A percentile compares a stretch with the other conserved stretches of the same genome.
Evolutionary conservation across 2,888 invertebrate genomes (phyloP).

Genomic region (Cheilosia impressa): DNA sequence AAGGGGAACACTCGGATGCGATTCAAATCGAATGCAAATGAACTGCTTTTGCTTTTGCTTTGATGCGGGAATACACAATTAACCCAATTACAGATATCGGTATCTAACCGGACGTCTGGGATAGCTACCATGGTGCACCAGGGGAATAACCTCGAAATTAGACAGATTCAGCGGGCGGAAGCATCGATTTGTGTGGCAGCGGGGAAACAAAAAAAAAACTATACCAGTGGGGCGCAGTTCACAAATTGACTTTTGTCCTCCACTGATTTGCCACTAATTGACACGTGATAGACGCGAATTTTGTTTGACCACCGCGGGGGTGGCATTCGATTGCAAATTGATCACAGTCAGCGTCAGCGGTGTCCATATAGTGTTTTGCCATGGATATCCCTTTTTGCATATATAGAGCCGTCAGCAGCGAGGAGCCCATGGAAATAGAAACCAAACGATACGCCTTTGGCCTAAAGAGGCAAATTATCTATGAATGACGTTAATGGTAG

Average conservation of each 20-base stretch:
- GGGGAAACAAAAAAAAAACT: neutral
- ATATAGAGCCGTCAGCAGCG: neutral
- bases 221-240: slow-evolving; percentile 37
- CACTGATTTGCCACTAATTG: slow-evolving; percentile 57
- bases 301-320: slow-evolving; percentile 49
- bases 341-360: slow-evolving; percentile 41
- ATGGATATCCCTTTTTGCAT: slow-evolving; percentile 30
- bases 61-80: slow-evolving; percentile 48
- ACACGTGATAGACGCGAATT: slow-evolving; percentile 62
- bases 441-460: slow-evolving; percentile 36
- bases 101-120: slow-evolving; percentile 20
- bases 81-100: slow-evolving; percentile 55
- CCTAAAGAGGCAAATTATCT: slow-evolving; percentile 38
- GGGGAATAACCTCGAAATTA: slow-evolving; percentile 52
- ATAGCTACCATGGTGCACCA: neutral
- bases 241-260: slow-evolving; percentile 56
- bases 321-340: slow-evolving; percentile 51
- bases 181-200: slow-evolving; percentile 33
- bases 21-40: slow-evolving; percentile 43
- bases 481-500: slow-evolving; percentile 51
- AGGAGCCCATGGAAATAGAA: slow-evolving; percentile 11
- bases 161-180: slow-evolving; percentile 13
- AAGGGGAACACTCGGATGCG: slow-evolving; percentile 33
- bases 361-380: slow-evolving; percentile 17
- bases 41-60: neutral